A percentile compares a stretch with the other conserved stretches of the same genome.
Conservation (phyloP, 2,113 vertebrate species). For the Indicator indicator region DNA sequence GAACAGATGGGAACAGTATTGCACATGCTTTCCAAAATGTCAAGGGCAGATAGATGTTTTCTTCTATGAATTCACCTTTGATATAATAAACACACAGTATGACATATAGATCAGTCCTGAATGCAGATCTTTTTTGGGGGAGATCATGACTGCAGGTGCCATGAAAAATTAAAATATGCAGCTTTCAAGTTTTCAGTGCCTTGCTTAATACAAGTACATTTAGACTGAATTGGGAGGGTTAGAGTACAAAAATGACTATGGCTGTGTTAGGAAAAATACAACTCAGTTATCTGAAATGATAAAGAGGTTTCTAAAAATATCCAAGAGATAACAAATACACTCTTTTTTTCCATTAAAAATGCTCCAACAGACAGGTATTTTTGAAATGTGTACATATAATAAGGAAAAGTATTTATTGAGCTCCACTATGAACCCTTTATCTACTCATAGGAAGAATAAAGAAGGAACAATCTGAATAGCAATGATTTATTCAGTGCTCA, state of each 20-base stretch:
- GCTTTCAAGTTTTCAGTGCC: background rate
- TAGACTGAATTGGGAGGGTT: background rate
- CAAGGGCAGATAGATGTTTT: background rate
- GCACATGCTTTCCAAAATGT: background rate
- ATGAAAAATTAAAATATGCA: background rate
- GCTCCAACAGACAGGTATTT: background rate
- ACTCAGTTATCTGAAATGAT: background rate
- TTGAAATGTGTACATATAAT: rapidly evolving
- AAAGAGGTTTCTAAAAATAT: background rate
- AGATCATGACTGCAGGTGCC: background rate
- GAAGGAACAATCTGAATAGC: background rate
- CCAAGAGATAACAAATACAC: background rate
- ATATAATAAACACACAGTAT: background rate
- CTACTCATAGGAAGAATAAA: background rate
- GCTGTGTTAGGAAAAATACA: background rate
- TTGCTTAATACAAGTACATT: background rate
- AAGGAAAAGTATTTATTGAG: background rate
- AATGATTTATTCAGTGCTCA: background rate
- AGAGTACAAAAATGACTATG: background rate
- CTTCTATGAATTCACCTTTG: background rate
- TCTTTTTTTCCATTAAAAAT: background rate
- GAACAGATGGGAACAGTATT: background rate
- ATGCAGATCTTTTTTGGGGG: background rate
- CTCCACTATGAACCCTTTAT: background rate
- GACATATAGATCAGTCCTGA: background rate